A percentile compares a stretch with the other conserved stretches of the same genome.
phyloP scores from a whole-genome alignment of 2,888 invertebrate genomes.

The Perizoma affinitatum region DNA sequence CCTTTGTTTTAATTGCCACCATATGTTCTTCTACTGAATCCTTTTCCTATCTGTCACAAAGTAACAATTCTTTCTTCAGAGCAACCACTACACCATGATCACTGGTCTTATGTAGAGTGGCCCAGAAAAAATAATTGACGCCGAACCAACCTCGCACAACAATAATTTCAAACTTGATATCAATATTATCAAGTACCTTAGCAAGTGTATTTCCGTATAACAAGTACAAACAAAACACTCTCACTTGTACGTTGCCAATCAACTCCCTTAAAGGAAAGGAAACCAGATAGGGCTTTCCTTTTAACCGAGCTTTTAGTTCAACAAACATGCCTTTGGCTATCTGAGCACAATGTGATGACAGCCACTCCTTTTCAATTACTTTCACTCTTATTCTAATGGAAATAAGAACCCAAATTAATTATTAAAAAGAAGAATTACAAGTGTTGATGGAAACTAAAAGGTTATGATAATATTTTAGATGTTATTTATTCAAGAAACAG shows the following conservation, averaged over 20 bases:
- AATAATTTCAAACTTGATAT: too few species aligned
- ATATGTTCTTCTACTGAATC: too few species aligned
- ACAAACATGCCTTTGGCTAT: conserved; percentile 34
- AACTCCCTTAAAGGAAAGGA: conserved; percentile 27
- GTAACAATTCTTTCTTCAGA: too few species aligned
- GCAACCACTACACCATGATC: too few species aligned
- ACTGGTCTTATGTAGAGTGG: too few species aligned
- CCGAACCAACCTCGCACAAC: too few species aligned
- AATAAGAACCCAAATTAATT: conserved; percentile 1
- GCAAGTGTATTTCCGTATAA: conserved; percentile 11
- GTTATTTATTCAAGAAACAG: not conserved
- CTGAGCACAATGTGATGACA: conserved; percentile 22
- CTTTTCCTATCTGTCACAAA: too few species aligned
- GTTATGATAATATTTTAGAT: conserved; percentile 4
- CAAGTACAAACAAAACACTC: conserved; percentile 9
- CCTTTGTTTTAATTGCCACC: too few species aligned
- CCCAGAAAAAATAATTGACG: too few species aligned
- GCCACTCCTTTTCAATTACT: conserved; percentile 9
- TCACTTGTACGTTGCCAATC: conserved; percentile 21
- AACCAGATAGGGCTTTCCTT: conserved; percentile 37
- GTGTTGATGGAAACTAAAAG: conserved; percentile 14
- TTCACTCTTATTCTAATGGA: conserved; percentile 11
- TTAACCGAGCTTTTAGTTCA: conserved; percentile 43
- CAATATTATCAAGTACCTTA: not conserved
- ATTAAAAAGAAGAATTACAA: not conserved